Evolutionary conservation across 2,797 vertebrate species (phyloP).

Genomic region (Eidolon dupreanum): DNA sequence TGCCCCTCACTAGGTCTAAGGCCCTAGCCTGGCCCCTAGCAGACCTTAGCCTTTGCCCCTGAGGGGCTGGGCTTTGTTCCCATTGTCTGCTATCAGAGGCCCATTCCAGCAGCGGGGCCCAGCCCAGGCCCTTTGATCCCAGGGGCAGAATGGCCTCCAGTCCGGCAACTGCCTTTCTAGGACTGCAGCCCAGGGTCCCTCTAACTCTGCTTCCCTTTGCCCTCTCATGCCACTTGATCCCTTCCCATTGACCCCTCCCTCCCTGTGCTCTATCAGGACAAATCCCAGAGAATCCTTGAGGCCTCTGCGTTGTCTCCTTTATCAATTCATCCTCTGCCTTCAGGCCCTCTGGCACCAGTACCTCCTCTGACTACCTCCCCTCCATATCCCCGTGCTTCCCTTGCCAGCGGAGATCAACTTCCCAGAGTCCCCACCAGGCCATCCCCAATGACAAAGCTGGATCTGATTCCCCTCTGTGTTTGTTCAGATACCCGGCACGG

Average conservation of each 20-base stretch:
- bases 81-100: conserved; percentile 21
- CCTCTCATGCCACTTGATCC: background rate
- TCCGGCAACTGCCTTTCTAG: background rate
- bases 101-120: background rate
- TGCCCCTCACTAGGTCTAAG: background rate
- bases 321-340: background rate
- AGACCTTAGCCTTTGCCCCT: conserved; percentile 54
- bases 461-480: background rate
- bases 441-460: background rate
- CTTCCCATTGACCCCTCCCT: no score
- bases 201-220: background rate
- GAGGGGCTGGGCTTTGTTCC: background rate
- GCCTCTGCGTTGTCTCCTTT: background rate
- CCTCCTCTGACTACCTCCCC: no score
- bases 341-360: background rate
- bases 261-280: background rate
- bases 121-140: conserved; percentile 63
- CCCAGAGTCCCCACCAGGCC: background rate
- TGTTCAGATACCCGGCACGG: background rate
- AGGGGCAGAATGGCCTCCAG: background rate
- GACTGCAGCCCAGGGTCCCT: background rate
- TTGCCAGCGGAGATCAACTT: background rate
- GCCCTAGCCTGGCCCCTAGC: background rate
- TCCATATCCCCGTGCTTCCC: accelerated
- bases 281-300: background rate